phyloP scores from a whole-genome alignment of 2,113 vertebrate genomes.

The Embiotoca jacksoni region DNA sequence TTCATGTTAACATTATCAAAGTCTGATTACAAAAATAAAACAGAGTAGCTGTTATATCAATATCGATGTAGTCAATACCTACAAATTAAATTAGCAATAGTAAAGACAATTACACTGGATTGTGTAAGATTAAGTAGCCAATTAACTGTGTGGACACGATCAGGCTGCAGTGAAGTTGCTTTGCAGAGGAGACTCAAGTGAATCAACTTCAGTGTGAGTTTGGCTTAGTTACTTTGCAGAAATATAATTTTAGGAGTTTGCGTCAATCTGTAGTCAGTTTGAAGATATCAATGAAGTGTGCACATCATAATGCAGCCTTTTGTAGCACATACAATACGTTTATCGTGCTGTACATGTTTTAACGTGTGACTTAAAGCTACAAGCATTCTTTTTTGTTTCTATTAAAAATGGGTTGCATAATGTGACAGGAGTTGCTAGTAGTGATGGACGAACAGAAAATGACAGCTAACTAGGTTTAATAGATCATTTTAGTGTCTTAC shows the following conservation, averaged over 20 bases:
- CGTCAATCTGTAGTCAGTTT: neutral
- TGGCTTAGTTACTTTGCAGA: neutral
- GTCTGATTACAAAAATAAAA: constrained; percentile 58
- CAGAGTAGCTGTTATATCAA: constrained; percentile 54
- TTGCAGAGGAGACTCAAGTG: neutral
- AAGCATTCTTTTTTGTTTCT: too few relatives aligned
- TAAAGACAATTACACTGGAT: constrained; percentile 51
- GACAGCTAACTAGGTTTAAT: too few relatives aligned
- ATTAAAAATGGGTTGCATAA: too few relatives aligned
- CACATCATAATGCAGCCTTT: too few relatives aligned
- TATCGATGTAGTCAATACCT: constrained; percentile 51
- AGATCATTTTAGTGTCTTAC: too few relatives aligned
- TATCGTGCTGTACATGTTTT: too few relatives aligned
- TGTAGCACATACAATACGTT: too few relatives aligned
- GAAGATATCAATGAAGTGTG: too few relatives aligned
- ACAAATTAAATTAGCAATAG: constrained; percentile 67
- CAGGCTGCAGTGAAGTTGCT: constrained; percentile 13
- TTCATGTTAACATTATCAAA: constrained; percentile 62
- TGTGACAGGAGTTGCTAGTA: too few relatives aligned
- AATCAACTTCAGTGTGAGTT: constrained; percentile 12
- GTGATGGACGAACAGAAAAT: too few relatives aligned
- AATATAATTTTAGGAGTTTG: neutral
- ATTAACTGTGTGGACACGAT: constrained; percentile 45
- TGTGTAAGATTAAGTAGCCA: constrained; percentile 45
- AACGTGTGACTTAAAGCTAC: too few relatives aligned